These are phyloP conservation scores for Pachymerium ferrugineum DNA, from an alignment of 2,888 invertebrate species.

Conservation along the genomic window DNA sequence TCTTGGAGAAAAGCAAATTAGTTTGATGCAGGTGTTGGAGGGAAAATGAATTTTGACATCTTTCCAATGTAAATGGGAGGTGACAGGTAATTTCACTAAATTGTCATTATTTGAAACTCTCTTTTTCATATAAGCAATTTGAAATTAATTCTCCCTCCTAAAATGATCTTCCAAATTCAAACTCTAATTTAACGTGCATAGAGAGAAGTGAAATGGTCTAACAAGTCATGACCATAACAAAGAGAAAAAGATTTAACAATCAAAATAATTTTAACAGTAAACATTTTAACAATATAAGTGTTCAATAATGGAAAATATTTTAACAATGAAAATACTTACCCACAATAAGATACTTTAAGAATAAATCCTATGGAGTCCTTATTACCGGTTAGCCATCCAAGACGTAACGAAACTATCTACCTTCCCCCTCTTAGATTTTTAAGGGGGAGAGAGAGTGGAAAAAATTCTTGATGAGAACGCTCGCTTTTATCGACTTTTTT, in stretches of 20 bases:
- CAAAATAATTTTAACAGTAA: no score
- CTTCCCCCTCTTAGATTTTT: background rate
- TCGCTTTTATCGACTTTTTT: conserved; percentile 26
- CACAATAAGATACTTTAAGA: no score
- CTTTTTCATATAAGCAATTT: background rate
- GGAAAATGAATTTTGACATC: conserved; percentile 22
- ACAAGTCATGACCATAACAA: no score
- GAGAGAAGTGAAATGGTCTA: no score
- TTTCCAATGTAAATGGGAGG: conserved; percentile 6
- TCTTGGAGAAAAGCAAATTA: conserved; percentile 24
- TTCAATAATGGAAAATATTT: no score
- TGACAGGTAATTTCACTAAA: conserved; percentile 27
- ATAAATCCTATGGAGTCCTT: no score
- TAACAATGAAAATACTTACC: no score
- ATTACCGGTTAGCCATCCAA: no score
- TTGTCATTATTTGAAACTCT: background rate
- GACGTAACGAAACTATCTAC: background rate
- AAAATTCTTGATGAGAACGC: conserved; percentile 16
- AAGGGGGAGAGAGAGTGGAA: background rate
- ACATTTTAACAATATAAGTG: no score
- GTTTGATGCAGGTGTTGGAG: conserved; percentile 21
- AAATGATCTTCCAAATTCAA: conserved; percentile 16
- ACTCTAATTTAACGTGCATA: conserved; percentile 20
- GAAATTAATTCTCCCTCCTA: background rate
- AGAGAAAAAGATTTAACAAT: no score